Conservation (phyloP, 2,797 vertebrate genomes). For the Crossoptilon crossoptilon region DNA sequence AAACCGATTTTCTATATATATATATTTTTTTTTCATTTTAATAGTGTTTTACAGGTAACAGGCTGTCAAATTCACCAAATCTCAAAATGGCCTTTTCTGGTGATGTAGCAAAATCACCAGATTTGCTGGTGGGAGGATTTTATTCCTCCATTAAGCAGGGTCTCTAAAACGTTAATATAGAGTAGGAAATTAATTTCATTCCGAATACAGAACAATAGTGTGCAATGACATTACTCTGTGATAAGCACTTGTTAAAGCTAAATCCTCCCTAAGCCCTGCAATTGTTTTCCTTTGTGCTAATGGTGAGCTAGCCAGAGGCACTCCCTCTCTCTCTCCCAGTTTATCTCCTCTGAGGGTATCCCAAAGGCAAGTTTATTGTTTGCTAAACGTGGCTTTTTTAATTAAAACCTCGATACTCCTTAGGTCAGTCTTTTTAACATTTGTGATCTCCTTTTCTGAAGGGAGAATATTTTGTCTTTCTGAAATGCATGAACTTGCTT, state of each 20-base stretch:
- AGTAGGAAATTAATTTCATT: slow-evolving; percentile 59
- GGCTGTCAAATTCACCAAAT: background rate
- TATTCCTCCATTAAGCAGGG: background rate
- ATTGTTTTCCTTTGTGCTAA: slow-evolving; percentile 57
- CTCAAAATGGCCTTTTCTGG: background rate
- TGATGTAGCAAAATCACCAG: background rate
- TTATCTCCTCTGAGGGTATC: background rate
- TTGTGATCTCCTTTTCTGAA: background rate
- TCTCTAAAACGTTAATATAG: slow-evolving; percentile 42
- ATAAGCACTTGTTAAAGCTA: slow-evolving; percentile 61
- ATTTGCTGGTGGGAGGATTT: background rate
- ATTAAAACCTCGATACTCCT: background rate
- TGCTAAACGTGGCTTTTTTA: background rate
- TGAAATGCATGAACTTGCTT: background rate
- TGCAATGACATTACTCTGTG: slow-evolving; percentile 36
- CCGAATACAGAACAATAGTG: slow-evolving; percentile 44
- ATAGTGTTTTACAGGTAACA: background rate
- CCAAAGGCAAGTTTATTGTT: slow-evolving; percentile 28
- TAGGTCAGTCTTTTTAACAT: background rate
- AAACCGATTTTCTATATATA: background rate
- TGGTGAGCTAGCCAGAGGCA: background rate
- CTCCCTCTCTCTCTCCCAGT: background rate
- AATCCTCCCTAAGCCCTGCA: slow-evolving; percentile 61
- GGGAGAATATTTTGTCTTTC: background rate
- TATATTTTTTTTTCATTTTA: background rate